Conservation (phyloP, 2,113 vertebrate species). For the Sphyrna mokarran region DNA sequence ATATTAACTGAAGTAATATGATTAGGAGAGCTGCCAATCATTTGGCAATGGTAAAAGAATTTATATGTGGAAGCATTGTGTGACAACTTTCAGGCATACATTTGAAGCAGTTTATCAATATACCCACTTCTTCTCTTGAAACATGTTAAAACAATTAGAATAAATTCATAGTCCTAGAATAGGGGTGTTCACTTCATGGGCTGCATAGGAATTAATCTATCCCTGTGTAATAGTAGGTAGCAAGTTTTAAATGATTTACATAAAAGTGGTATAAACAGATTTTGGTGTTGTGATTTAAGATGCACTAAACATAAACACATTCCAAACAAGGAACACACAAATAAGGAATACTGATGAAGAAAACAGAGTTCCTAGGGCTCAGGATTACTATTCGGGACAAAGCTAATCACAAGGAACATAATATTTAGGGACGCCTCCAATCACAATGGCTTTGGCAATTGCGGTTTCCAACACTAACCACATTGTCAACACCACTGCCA, state of each 20-base stretch:
- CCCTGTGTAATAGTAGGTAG: too few relatives aligned
- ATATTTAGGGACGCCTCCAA: background rate
- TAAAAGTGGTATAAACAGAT: background rate
- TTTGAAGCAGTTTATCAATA: background rate
- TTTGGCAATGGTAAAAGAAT: background rate
- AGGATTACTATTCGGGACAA: background rate
- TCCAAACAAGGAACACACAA: background rate
- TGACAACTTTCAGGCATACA: background rate
- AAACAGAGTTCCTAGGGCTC: background rate
- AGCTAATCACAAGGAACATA: background rate
- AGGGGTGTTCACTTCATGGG: background rate
- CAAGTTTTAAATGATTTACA: background rate
- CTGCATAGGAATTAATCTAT: background rate
- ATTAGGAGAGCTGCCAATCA: background rate
- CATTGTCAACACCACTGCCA: background rate
- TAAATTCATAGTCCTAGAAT: background rate
- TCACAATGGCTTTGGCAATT: background rate
- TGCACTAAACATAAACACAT: background rate
- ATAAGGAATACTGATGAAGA: background rate
- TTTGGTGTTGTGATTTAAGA: background rate
- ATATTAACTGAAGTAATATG: background rate
- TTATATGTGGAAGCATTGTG: background rate
- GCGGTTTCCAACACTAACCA: background rate
- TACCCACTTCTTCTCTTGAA: background rate
- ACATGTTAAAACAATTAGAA: background rate